Evolutionary conservation across 2,888 invertebrate genomes (phyloP).

Genomic region (Xestoiulus laeticollis): DNA sequence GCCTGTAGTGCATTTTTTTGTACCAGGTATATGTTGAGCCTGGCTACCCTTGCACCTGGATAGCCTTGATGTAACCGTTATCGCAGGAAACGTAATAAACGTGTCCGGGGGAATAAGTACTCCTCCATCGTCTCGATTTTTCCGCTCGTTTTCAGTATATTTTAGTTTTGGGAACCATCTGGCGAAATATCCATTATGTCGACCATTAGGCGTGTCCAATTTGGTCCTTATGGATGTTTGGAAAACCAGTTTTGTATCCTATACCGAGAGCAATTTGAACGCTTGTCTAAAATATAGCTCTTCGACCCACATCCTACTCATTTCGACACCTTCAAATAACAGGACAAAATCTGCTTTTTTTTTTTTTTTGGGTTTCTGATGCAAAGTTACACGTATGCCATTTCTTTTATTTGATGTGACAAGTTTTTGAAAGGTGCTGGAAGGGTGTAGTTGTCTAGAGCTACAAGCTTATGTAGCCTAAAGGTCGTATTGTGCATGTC

Average conservation of each 20-base stretch:
- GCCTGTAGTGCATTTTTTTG: no score
- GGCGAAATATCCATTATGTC: constrained; percentile 4
- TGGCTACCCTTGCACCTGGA: constrained; percentile 12
- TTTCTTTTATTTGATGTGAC: no score
- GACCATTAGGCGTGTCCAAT: constrained; percentile 9
- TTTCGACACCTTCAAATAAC: not conserved
- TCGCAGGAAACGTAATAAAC: not conserved
- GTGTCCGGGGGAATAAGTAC: not conserved
- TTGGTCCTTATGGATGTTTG: not conserved
- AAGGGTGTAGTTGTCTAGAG: no score
- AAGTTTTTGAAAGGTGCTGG: no score
- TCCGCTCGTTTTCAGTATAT: not conserved
- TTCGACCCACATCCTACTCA: not conserved
- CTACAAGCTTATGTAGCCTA: no score
- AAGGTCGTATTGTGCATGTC: no score
- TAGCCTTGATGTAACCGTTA: not conserved
- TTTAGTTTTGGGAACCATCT: constrained; percentile 10
- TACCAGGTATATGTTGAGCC: no score
- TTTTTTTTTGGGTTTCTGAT: no score
- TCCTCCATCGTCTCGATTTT: constrained; percentile 4
- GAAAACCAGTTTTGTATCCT: constrained; percentile 1
- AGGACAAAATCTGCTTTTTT: no score
- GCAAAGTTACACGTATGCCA: no score
- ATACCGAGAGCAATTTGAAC: not conserved
- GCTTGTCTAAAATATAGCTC: not conserved